A percentile compares a stretch with the other conserved stretches of the same genome.
Conservation (phyloP, 2,797 vertebrate genomes). For the Ctenochaetus hawaiiensis region DNA sequence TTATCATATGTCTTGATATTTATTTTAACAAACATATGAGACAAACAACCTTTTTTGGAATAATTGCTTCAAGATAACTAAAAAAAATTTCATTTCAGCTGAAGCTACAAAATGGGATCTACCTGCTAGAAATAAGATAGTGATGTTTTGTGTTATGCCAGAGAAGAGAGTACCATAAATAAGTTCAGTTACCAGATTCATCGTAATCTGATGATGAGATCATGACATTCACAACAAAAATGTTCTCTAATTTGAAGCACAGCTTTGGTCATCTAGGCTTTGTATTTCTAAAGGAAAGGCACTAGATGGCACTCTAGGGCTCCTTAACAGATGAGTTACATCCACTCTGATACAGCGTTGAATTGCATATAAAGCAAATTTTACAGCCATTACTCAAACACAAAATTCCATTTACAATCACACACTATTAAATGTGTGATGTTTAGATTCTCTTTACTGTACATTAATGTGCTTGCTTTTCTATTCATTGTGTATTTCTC, state of each 20-base stretch:
- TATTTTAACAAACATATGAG: neutral
- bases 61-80: too few species aligned
- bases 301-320: constrained; percentile 21
- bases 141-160: too few species aligned
- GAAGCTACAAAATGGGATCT: too few species aligned
- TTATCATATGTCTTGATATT: neutral
- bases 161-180: too few species aligned
- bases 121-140: too few species aligned
- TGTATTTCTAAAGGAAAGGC: neutral
- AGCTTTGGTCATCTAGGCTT: neutral
- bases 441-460: neutral
- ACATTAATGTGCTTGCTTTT: neutral
- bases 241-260: neutral
- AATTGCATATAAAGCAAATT: too few species aligned
- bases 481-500: neutral
- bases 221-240: neutral
- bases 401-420: neutral
- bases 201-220: neutral
- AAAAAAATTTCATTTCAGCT: too few species aligned
- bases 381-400: neutral
- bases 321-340: neutral
- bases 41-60: neutral
- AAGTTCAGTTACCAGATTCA: too few species aligned
- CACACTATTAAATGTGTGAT: neutral
- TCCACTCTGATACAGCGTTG: neutral